A percentile compares a stretch with the other conserved stretches of the same genome.
phyloP scores from a whole-genome alignment of 2,797 vertebrate species.

The Paguma larvata region DNA sequence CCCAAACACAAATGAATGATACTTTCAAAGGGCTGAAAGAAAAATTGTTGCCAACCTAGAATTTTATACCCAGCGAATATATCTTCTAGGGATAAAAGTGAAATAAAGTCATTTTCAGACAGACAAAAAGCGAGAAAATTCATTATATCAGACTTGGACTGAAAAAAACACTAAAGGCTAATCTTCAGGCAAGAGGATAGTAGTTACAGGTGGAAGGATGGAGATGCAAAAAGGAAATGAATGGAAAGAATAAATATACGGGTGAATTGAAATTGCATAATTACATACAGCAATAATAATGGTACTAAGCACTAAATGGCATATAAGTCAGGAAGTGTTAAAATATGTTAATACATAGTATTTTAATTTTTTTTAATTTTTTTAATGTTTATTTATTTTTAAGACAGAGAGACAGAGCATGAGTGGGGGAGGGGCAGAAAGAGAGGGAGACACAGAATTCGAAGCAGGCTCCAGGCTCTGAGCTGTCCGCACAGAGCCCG shows the following conservation, averaged over 20 bases:
- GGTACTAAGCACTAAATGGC: neutral
- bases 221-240: neutral
- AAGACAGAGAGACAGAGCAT: too few species aligned
- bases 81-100: neutral
- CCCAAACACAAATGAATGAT: neutral
- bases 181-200: neutral
- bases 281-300: neutral
- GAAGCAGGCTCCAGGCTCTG: too few species aligned
- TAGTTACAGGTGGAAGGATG: neutral
- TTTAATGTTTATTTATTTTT: neutral
- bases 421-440: too few species aligned
- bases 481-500: too few species aligned
- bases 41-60: neutral
- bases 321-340: neutral
- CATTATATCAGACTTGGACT: neutral
- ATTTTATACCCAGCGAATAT: neutral
- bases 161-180: neutral
- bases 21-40: neutral
- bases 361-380: constrained; percentile 20
- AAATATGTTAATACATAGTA: neutral
- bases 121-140: neutral
- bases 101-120: constrained; percentile 30
- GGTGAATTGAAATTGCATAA: neutral
- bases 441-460: too few species aligned
- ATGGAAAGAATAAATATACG: neutral